Evolutionary conservation across 2,797 vertebrate species (phyloP).

Genomic region (Rhynchotus rufescens): DNA sequence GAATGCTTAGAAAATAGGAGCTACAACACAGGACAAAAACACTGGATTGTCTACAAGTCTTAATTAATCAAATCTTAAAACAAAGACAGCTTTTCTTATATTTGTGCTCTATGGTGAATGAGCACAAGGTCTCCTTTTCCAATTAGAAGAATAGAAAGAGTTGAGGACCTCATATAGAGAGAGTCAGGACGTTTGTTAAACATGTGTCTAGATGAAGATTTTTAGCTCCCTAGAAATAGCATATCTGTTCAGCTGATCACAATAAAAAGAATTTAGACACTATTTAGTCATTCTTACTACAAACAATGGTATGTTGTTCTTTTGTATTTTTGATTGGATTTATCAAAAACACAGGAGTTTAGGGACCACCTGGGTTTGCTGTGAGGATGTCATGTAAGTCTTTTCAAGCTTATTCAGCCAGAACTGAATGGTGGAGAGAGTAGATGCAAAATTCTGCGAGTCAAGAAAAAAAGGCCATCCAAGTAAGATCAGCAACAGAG

Average conservation of each 20-base stretch:
- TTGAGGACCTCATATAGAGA: not conserved
- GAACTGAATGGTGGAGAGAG: not conserved
- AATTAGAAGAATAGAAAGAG: not conserved
- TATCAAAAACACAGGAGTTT: not conserved
- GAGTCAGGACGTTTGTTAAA: not conserved
- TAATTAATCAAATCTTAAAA: not conserved
- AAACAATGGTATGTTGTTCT: not conserved
- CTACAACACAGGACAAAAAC: not conserved
- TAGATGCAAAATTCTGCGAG: not conserved
- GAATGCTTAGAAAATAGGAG: not conserved
- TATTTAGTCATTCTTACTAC: not conserved
- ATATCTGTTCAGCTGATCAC: not conserved
- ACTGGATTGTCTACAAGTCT: not conserved
- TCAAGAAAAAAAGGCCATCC: not conserved
- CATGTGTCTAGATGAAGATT: not conserved
- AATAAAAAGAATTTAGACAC: not conserved
- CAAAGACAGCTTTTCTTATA: not conserved
- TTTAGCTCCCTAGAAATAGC: not conserved
- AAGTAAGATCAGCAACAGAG: rapidly evolving
- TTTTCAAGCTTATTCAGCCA: not conserved
- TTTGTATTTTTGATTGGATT: not conserved
- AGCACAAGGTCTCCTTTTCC: not conserved
- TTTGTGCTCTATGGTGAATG: not conserved
- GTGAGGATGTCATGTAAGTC: not conserved
- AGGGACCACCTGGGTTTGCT: not conserved